These are phyloP conservation scores for Spondyliosoma cantharus DNA, from an alignment of 2,797 vertebrate genomes.

Conservation along the genomic window DNA sequence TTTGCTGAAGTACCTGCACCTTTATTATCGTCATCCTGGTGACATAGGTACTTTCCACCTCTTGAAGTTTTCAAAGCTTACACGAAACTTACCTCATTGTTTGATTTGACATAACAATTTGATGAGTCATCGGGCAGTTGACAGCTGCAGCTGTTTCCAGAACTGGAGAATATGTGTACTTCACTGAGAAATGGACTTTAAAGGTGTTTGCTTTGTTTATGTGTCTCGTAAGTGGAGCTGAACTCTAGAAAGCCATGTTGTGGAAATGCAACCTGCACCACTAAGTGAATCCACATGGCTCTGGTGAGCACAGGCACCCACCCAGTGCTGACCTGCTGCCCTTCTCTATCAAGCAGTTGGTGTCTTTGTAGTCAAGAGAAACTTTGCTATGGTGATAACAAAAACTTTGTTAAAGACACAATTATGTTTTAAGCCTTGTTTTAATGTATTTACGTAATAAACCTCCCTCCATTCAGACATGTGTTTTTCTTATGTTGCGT, in stretches of 20 bases:
- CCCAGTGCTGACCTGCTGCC: constrained; percentile 49
- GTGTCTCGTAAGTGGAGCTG: constrained; percentile 60
- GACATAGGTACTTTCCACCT: constrained; percentile 56
- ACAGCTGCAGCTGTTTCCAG: constrained; percentile 61
- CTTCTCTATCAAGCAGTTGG: constrained; percentile 44
- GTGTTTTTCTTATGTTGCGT: neutral
- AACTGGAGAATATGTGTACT: constrained; percentile 22
- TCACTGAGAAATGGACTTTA: constrained; percentile 52
- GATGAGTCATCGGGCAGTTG: constrained; percentile 45
- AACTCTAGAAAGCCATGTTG: constrained; percentile 61
- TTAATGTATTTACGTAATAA: neutral
- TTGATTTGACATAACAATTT: constrained; percentile 51
- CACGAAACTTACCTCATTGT: constrained; percentile 50
- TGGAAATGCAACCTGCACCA: constrained; percentile 67
- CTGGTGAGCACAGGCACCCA: constrained; percentile 36
- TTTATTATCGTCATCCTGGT: constrained; percentile 47
- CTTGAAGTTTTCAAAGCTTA: constrained; percentile 44
- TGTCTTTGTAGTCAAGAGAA: constrained; percentile 19
- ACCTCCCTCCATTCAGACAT: neutral
- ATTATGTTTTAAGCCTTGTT: neutral
- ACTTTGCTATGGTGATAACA: constrained; percentile 14
- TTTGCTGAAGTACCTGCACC: constrained; percentile 62
- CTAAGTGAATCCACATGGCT: constrained; percentile 74
- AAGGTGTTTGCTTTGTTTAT: constrained; percentile 69
- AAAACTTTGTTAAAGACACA: neutral